Percentiles rank a stretch among this genome's conserved stretches.
Conservation (phyloP, 92 coral and sea anemone species). For the Siderastrea radians region DNA sequence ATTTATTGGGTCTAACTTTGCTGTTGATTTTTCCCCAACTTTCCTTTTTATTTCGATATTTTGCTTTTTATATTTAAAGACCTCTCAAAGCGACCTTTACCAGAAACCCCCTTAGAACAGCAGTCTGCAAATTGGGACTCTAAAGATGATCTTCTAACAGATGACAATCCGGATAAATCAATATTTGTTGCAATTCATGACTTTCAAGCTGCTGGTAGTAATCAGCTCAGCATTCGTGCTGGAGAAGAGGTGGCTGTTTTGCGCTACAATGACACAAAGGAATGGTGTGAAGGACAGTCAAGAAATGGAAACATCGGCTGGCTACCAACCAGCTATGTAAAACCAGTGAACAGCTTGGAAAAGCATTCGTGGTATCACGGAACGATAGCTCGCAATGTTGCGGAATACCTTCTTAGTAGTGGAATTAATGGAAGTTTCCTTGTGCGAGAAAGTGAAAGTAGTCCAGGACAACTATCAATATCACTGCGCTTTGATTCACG, state of each 20-base stretch:
- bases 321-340: conserved; percentile 93
- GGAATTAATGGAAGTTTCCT: conserved; percentile 99
- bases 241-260: conserved; percentile 92
- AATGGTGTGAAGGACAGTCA: conserved; percentile 96
- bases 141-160: conserved; percentile 70
- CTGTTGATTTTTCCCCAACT: not conserved
- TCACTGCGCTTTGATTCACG: conserved; percentile 97
- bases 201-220: conserved; percentile 89
- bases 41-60: not conserved
- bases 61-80: conserved; percentile 52
- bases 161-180: conserved; percentile 76
- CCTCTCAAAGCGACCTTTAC: conserved; percentile 87
- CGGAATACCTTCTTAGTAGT: conserved; percentile 94
- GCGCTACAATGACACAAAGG: conserved; percentile 84
- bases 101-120: conserved; percentile 88
- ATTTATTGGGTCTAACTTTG: not conserved
- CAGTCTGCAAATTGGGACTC: conserved; percentile 84
- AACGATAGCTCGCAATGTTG: conserved; percentile 93
- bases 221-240: conserved; percentile 86
- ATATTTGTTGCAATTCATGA: conserved; percentile 94
- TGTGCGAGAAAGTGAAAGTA: conserved; percentile 98
- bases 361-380: conserved; percentile 99
- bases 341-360: conserved; percentile 94
- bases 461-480: conserved; percentile 94
- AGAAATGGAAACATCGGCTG: conserved; percentile 95